Base-by-base conservation (phyloP, 2,888 invertebrate species). In the Kryphioiulus occultus region DNA sequence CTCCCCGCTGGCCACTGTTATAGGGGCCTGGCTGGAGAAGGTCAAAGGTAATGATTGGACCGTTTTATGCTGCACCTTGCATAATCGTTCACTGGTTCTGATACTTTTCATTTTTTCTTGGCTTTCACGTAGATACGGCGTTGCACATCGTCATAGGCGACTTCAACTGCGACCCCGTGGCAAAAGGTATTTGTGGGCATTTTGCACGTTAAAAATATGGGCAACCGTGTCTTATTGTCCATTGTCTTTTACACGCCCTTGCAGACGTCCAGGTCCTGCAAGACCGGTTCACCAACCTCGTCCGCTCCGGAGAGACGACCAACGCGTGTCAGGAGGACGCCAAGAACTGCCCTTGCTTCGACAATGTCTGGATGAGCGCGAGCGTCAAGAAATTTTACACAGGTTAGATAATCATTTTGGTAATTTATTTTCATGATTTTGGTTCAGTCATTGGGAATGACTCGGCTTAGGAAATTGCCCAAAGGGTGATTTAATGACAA, bases 351-450 rank as follows among this genome's bases (percentile, higher is more conserved):
- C n/a, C n/a, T 15, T 44, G 30, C n/a, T 91, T 90, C 89, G 91
- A 92, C 89, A 92, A 92, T 89, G 91, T 92, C 85, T 92, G 92
- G 92, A 89, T 92, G 42, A 90, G 90, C 83, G 89, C 90, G 78
- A 90, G 91, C 59, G 89, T 89, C 32, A 83, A 88, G 85, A 88
- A 87, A 30, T 84, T 89, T 84, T 89, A 88, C 78, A 90, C 90
- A 88, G 89, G 90, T 89, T 22, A 4, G 78, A n/a, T n/a, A n/a
- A n/a, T n/a, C n/a, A n/a, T n/a, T n/a, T n/a, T n/a, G n/a, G n/a
- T n/a, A n/a, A n/a, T n/a, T n/a, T n/a, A n/a, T n/a, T n/a, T n/a
- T n/a, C n/a, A n/a, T n/a, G n/a, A n/a, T n/a, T n/a, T n/a, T n/a
- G n/a, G n/a, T n/a, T n/a, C n/a, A n/a, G n/a, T n/a, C n/a, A n/a